These are phyloP conservation scores for Aphaenogaster ashmeadi DNA, from an alignment of 1,140 invertebrate genomes.

Conservation along the genomic window DNA sequence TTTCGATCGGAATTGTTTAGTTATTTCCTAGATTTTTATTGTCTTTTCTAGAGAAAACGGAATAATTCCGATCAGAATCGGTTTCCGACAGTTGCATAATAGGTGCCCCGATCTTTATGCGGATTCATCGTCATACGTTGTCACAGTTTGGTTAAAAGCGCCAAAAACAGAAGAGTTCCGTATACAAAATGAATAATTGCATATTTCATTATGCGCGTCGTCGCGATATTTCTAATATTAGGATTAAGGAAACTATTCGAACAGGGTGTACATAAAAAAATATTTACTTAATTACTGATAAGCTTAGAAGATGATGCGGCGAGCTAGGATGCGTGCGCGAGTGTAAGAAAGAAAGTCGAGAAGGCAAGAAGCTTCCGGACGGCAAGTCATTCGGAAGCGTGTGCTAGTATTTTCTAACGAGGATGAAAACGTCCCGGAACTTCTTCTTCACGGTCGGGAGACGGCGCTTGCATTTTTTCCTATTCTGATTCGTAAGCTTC, in stretches of 20 bases:
- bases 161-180: constrained; percentile 35
- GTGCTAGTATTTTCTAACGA: constrained; percentile 38
- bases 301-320: constrained; percentile 61
- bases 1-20: no score
- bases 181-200: constrained; percentile 22
- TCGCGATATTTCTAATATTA: constrained; percentile 60
- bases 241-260: constrained; percentile 69
- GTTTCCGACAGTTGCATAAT: no score
- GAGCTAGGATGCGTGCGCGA: constrained; percentile 46
- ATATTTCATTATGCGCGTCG: constrained; percentile 25
- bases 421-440: not conserved
- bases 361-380: constrained; percentile 8
- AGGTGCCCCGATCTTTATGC: not conserved
- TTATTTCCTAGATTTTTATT: no score
- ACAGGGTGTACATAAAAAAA: constrained; percentile 86
- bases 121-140: not conserved
- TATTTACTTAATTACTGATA: constrained; percentile 86
- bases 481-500: constrained; percentile 48
- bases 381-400: constrained; percentile 49
- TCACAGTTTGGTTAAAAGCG: not conserved
- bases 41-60: no score
- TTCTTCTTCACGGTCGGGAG: constrained; percentile 4
- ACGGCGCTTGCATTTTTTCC: constrained; percentile 57
- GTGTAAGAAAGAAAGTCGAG: constrained; percentile 5
- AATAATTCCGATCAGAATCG: no score